phyloP scores from a whole-genome alignment of 2,888 invertebrate genomes.

The Apamea epomidion region DNA sequence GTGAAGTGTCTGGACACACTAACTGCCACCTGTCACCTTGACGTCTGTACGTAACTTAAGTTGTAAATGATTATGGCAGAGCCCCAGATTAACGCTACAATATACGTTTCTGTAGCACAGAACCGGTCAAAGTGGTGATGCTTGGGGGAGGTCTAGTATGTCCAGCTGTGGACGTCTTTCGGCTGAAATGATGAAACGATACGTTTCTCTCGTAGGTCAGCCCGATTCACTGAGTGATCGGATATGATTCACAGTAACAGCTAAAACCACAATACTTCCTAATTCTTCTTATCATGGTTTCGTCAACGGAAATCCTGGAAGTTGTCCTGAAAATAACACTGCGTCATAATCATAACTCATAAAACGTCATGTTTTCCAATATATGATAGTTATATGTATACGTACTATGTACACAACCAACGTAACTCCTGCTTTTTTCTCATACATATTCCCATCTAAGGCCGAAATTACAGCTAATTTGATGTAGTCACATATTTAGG shows the following conservation, averaged over 20 bases:
- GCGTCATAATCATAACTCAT: background rate
- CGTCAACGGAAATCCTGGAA: conserved; percentile 25
- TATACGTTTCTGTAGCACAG: too few species aligned
- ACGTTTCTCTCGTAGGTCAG: background rate
- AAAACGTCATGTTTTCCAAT: background rate
- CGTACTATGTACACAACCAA: too few species aligned
- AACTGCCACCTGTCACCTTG: background rate
- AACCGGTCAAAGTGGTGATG: too few species aligned
- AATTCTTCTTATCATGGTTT: conserved; percentile 10
- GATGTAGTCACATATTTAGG: too few species aligned
- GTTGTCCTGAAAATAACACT: background rate
- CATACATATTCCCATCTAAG: too few species aligned
- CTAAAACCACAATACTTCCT: conserved; percentile 10
- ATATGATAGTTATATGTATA: background rate
- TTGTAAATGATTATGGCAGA: background rate
- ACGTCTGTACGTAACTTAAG: background rate
- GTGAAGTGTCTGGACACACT: background rate
- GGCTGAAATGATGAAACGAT: background rate
- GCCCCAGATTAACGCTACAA: too few species aligned
- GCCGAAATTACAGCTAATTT: too few species aligned
- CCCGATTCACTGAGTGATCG: background rate
- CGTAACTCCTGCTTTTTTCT: too few species aligned
- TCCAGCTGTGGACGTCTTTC: background rate
- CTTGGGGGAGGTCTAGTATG: too few species aligned
- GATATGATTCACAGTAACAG: conserved; percentile 20